Percentiles rank a stretch among this genome's conserved stretches.
phyloP scores from a whole-genome alignment of 1,140 invertebrate species.

The Anoplolepis gracilipes region DNA sequence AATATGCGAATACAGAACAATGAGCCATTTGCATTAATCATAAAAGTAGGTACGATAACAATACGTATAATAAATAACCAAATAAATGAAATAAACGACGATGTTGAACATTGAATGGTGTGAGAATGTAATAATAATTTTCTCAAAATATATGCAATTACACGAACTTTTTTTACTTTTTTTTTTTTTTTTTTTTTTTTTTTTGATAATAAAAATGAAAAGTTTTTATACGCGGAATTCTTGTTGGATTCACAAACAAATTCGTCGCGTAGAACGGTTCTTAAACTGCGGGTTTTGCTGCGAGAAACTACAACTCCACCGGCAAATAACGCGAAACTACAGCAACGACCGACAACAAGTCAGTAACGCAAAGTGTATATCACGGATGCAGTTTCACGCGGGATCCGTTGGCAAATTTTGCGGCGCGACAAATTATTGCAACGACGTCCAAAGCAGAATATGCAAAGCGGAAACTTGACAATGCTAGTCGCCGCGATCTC shows the following conservation, averaged over 20 bases:
- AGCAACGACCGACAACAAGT: constrained; percentile 18
- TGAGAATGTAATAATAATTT: constrained; percentile 21
- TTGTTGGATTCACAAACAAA: constrained; percentile 6
- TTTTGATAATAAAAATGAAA: constrained; percentile 17
- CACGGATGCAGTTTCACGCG: constrained; percentile 5
- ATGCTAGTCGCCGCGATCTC: constrained; percentile 9
- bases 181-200: not conserved
- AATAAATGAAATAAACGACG: not conserved
- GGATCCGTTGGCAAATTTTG: constrained; percentile 28
- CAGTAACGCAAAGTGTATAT: constrained; percentile 1
- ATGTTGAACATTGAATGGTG: constrained; percentile 8
- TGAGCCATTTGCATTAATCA: constrained; percentile 43
- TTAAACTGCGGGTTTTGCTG: constrained; percentile 4
- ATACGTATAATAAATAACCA: constrained; percentile 39
- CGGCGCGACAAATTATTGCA: constrained; percentile 12
- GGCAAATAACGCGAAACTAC: constrained; percentile 34
- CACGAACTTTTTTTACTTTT: not conserved
- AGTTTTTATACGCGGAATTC: not conserved
- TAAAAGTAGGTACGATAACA: constrained; percentile 43
- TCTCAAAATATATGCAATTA: not conserved
- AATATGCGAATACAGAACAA: constrained; percentile 40
- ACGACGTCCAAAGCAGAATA: constrained; percentile 51
- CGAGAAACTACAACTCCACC: constrained; percentile 7
- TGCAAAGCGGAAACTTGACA: constrained; percentile 62
- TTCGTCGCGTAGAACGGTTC: not conserved